These are phyloP conservation scores for Dryobates pubescens DNA, from an alignment of 2,797 vertebrate genomes.

Conservation along the genomic window DNA sequence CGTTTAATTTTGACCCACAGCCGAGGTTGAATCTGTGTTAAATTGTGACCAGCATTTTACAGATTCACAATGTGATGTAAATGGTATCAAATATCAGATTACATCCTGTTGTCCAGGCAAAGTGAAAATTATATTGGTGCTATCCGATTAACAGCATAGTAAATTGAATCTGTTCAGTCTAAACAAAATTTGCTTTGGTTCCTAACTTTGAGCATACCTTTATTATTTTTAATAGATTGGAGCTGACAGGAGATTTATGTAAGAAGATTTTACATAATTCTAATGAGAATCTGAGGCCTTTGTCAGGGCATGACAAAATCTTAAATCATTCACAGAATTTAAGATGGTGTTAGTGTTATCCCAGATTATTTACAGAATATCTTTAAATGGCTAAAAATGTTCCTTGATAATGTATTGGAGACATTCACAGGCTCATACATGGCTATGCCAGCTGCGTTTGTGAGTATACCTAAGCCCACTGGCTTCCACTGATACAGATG, in stretches of 20 bases:
- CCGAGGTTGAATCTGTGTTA: background rate
- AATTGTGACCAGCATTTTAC: background rate
- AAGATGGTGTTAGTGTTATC: conserved; percentile 30
- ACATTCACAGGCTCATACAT: accelerated
- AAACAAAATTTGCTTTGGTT: conserved; percentile 33
- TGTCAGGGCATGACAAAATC: background rate
- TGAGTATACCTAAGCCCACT: accelerated
- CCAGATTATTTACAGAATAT: conserved; percentile 5
- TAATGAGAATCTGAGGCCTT: conserved; percentile 3
- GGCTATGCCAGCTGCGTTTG: accelerated
- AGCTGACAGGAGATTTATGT: conserved; percentile 53
- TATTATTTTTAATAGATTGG: conserved; percentile 48
- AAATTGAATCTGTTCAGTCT: conserved; percentile 14
- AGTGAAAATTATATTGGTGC: background rate
- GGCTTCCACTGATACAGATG: accelerated
- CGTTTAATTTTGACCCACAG: background rate
- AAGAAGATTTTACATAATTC: conserved; percentile 47
- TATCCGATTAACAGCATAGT: background rate
- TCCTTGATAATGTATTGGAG: background rate
- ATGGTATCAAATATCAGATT: background rate
- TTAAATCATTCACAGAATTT: background rate
- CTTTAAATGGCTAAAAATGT: background rate
- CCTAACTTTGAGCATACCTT: conserved; percentile 25
- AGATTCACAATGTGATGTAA: background rate
- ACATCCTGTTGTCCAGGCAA: background rate